phyloP scores from a whole-genome alignment of 2,797 vertebrate species.

The Spinus pinus region DNA sequence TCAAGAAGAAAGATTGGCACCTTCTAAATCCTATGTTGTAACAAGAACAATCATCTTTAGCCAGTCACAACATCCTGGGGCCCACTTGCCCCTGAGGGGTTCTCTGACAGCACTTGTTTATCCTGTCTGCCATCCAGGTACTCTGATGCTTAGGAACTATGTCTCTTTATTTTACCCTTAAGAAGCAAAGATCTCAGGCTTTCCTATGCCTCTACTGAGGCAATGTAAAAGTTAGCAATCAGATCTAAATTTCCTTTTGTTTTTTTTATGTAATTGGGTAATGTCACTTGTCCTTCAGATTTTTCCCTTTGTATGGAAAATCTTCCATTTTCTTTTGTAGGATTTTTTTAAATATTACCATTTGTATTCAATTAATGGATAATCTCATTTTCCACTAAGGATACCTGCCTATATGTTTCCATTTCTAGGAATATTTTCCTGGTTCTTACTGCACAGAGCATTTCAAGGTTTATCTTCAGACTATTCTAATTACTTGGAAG shows the following conservation, averaged over 20 bases:
- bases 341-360: background rate
- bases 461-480: background rate
- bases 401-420: background rate
- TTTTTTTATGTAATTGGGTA: too few relatives aligned
- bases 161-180: background rate
- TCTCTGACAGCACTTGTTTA: background rate
- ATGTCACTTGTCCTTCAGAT: background rate
- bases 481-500: background rate
- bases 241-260: background rate
- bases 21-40: rapidly evolving
- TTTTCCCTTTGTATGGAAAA: background rate
- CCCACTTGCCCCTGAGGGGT: background rate
- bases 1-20: background rate
- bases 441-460: background rate
- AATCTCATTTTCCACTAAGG: background rate
- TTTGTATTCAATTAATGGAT: background rate
- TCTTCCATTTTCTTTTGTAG: background rate
- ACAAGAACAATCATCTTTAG: background rate
- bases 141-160: background rate
- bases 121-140: background rate
- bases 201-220: background rate
- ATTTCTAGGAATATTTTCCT: background rate
- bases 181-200: background rate
- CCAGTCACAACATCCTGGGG: too few relatives aligned
- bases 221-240: background rate